A percentile compares a stretch with the other conserved stretches of the same genome.
These are phyloP conservation scores for Hypsibius dujardini DNA, from an alignment of 1,140 invertebrate genomes.

Conservation along the genomic window DNA sequence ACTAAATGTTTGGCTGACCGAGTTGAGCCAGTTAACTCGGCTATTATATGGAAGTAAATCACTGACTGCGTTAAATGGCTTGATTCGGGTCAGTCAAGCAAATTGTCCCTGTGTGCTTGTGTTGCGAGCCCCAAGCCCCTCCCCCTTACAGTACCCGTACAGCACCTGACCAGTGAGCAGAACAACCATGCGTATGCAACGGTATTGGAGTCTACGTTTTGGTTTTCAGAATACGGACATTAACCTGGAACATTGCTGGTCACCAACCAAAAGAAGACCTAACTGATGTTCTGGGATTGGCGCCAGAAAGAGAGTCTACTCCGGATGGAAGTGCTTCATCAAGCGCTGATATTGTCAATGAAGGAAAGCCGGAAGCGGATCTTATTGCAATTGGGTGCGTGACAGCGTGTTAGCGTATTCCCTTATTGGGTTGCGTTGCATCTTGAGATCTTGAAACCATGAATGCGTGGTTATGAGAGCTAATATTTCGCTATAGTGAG, in stretches of 20 bases:
- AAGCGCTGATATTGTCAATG: not conserved
- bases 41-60: no score
- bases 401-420: no score
- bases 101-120: no score
- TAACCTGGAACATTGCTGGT: constrained; percentile 1
- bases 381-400: not conserved
- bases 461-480: not conserved
- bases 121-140: no score
- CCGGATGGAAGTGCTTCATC: no score
- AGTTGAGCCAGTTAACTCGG: no score
- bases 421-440: no score
- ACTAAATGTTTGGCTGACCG: no score
- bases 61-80: no score
- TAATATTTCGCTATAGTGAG: not conserved
- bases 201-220: not conserved
- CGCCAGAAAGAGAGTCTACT: no score
- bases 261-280: not conserved
- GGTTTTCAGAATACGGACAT: not conserved
- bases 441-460: no score
- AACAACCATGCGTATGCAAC: not conserved
- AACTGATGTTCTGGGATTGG: not conserved
- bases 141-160: not conserved
- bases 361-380: not conserved
- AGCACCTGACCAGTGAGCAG: not conserved
- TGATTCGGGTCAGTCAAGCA: no score